Evolutionary conservation across 1,140 invertebrate species (phyloP).

Genomic region (Ctenoplectra terminalis): DNA sequence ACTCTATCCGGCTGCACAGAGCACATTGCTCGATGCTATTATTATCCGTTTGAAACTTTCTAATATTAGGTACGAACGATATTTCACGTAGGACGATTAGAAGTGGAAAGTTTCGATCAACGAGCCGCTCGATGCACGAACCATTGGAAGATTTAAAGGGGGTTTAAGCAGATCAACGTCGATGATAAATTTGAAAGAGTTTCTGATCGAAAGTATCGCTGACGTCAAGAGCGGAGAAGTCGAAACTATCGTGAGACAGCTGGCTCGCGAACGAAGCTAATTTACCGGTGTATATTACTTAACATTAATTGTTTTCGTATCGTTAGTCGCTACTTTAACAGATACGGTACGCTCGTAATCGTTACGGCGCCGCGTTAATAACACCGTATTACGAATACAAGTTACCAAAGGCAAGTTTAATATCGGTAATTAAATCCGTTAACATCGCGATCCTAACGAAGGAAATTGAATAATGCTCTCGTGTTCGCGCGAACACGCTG

Average conservation of each 20-base stretch:
- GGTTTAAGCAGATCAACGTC: background rate
- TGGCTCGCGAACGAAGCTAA: background rate
- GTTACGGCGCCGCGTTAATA: constrained; percentile 35
- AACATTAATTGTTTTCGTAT: constrained; percentile 32
- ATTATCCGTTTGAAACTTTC: constrained; percentile 17
- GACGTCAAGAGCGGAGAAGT: no score
- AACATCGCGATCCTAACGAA: constrained; percentile 30
- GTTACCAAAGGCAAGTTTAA: constrained; percentile 27
- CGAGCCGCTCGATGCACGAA: background rate
- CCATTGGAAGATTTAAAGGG: background rate
- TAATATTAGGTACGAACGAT: constrained; percentile 22
- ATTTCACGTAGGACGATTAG: constrained; percentile 7
- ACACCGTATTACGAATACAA: constrained; percentile 25
- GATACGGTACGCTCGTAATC: background rate
- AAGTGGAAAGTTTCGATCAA: constrained; percentile 25
- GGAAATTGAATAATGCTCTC: constrained; percentile 31
- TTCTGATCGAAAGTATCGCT: no score
- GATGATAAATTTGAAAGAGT: background rate
- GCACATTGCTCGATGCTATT: background rate
- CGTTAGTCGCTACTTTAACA: constrained; percentile 6
- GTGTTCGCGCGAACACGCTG: background rate
- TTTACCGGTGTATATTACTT: background rate
- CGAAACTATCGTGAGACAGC: background rate
- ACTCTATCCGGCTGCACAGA: background rate
- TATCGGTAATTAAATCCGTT: constrained; percentile 33